Evolutionary conservation across 2,113 vertebrate species (phyloP), one percentile per base, ranked within the genome.

Genomic region (Natator depressus): DNA sequence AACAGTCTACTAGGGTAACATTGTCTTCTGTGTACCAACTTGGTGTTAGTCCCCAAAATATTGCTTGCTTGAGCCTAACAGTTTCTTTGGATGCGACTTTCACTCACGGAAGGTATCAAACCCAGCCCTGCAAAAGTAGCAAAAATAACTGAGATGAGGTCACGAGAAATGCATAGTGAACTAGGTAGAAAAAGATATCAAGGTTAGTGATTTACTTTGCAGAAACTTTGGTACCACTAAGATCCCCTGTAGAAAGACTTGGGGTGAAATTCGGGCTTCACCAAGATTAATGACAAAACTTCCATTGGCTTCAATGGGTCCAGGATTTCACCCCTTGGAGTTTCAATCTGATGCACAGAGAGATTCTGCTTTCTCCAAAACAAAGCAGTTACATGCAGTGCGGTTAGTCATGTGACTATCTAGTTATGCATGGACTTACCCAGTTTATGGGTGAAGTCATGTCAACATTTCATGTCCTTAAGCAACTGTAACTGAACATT

Each of bases 1-100:
- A 93, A 86, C 59, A 85, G 94, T 91, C 84, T 96, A 94, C 96
- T 97, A 90, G 95, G 88, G 50, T 87, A 51, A 35, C 88, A 76
- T 90, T 97, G 91, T 94, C 94, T 92, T 95, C 80, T 85, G 6
- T 93, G 91, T 72, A 62, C 82, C 59, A 89, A 59, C 72, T 50
- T 93, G 82, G 90, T 89, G 80, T 42, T 80, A 80, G 91, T 91
- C 87, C 75, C 90, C 80, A 89, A 93, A 94, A 89, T 76, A 49
- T 81, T 91, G 50, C 89, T 96, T 95, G 54, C 94, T 76, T 90
- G 91, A 20, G 55, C 84, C 51, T 90, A 87, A 69, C 65, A 93
- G 82, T 49, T 59, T 86, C 42, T 69, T 69, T 80, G 93, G 20
- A 76, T 89, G 76, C n/a, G 47, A 31, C 51, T 85, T 85, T 55